Evolutionary conservation across 2,113 vertebrate genomes (phyloP), one percentile per base, ranked within the genome.

Genomic region (Thymallus thymallus): DNA sequence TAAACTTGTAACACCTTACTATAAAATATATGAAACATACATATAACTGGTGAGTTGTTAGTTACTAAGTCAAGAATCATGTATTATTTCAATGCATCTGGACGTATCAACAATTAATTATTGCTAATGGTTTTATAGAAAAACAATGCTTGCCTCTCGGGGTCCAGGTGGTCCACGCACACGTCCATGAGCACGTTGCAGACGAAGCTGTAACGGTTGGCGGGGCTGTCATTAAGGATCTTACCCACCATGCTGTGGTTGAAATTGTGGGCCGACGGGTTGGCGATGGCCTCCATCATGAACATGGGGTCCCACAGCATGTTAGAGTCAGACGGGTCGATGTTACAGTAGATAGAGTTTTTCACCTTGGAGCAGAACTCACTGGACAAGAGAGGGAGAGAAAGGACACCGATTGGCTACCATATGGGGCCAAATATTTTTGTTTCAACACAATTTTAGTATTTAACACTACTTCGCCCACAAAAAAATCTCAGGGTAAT

Each of bases 341-440:
- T 98, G 2, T 98, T 99, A 87, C 96, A 99, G 90, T 99, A 99
- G 88, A 99, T 99, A 24, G 96, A 99, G 82, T 99, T 99, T 90
- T 99, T 99, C 82, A 99, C 98, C 84, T 98, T 99, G 78, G 97
- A 98, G 90, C 97, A 99, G 87, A 98, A 98, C 89, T 99, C 98
- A n/a, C 98, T 99, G 77, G 10, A 1, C 48, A 14, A 51, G 14
- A 41, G 35, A 10, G 48, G 48, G 16, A 51, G 16, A 51, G 13
- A 41, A 41, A 41, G 35, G 35, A 10, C 9, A 41, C 35, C 9
- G 35, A 18, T 51, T 51, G 2, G 16, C 48, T 51, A 51, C 48
- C 48, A 51, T 16, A 16, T 1, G 48, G 16, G 16, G 5, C 1
- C 16, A 16, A 51, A 18, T 41, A 41, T 51, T 51, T 16, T 5